Evolutionary conservation across 64 coral and sea anemone species (phyloP).

Genomic region (Stylophora pistillata): DNA sequence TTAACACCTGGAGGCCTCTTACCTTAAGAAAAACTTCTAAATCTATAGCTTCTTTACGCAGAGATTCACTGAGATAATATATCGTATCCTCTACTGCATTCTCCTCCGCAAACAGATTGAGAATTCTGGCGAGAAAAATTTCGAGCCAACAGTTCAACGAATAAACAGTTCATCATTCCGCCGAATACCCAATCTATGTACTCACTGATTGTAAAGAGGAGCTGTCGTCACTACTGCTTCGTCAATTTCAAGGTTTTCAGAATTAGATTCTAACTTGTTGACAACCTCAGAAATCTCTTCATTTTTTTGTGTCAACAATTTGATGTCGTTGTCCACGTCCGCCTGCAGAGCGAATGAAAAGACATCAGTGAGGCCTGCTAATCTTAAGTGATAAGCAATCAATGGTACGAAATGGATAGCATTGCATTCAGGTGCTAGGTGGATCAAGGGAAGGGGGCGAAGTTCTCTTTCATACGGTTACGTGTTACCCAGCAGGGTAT

Average conservation of each 20-base stretch:
- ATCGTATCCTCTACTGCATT: constrained; percentile 98
- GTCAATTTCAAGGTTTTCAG: constrained; percentile 86
- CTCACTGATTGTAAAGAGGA: constrained; percentile 98
- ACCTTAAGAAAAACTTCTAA: constrained; percentile 95
- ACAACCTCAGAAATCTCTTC: constrained; percentile 85
- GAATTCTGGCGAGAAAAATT: constrained; percentile 66
- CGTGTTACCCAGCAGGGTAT: too few relatives aligned
- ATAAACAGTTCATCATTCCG: not conserved
- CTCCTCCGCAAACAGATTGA: constrained; percentile 95
- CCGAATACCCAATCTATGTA: not conserved
- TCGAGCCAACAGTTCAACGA: not conserved
- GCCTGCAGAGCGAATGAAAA: constrained; percentile 48
- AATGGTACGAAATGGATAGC: too few relatives aligned
- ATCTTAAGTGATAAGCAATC: too few relatives aligned
- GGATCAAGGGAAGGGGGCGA: too few relatives aligned
- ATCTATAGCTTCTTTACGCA: constrained; percentile 90
- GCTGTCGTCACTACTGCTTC: constrained; percentile 95
- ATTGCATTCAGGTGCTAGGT: too few relatives aligned
- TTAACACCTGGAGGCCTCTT: not conserved
- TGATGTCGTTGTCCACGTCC: constrained; percentile 96
- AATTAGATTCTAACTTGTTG: constrained; percentile 62
- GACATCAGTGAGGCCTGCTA: too few relatives aligned
- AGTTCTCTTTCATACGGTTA: too few relatives aligned
- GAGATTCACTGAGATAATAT: constrained; percentile 93
- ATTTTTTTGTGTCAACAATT: constrained; percentile 90